Base-by-base conservation (phyloP, 2,888 invertebrate species). In the Harmothoe impar region DNA sequence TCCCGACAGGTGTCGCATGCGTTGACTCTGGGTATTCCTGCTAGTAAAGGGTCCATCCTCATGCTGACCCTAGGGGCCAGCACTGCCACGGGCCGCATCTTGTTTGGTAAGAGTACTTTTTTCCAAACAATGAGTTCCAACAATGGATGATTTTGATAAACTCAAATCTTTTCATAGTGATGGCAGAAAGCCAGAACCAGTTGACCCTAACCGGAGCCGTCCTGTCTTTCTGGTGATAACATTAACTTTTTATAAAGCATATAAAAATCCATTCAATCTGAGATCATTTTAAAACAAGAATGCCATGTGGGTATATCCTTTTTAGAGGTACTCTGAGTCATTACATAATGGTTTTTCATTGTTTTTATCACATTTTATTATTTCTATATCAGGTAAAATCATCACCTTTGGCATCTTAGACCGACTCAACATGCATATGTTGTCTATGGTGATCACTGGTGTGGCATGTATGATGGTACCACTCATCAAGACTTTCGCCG, bases 391-490 rank as follows among this genome's bases (percentile, higher is more conserved):
- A 77, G 77, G 77, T 29, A 94, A 93, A 90, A 93, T 94, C 35
- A 92, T 94, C 31, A 93, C 93, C 52, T 89, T 84, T 29, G 93
- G 94, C 23, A 89, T 93, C 86, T 92, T 94, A 3, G 93, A 94
- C 91, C 92, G 94, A 0, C 91, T 94, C 0, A 93, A 93, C 91
- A 94, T 94, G 94, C 94, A 94, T 89, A 94, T 94, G 91, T 88
- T 94, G 15, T 94, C 94, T 17, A 94, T 94, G 94, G 92, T 94
- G 23, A 91, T 94, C 23, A 94, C 94, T 0, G 94, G 94, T 0
- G 92, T 93, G 7, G 93, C 92, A 17, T 92, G 93, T 25, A 94
- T 94, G 94, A 33, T 94, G 54, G 91, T 94, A n/a, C 94, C 94
- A 3, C 91, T 94, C 29, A 93, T 94, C 35, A 92, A 91, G 88